Conservation (phyloP, 1,140 invertebrate genomes). For the Bombus polaris region DNA sequence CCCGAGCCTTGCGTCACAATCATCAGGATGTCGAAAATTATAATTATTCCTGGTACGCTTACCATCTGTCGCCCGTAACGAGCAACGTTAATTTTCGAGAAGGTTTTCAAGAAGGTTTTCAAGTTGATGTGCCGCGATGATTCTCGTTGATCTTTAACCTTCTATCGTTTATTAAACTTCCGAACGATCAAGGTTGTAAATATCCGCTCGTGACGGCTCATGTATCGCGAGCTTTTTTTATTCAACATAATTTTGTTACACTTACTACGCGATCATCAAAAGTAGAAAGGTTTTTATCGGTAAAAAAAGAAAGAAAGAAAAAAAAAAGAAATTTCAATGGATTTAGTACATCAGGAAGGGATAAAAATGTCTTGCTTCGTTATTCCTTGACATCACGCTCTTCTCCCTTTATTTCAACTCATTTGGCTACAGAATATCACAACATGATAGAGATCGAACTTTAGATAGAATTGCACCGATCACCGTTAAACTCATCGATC, state of each 20-base stretch:
- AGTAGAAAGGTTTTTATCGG: no score
- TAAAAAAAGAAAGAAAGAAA: no score
- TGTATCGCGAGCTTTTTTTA: no score
- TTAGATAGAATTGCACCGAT: conserved; percentile 75
- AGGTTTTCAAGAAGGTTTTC: background rate
- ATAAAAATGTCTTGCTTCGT: background rate
- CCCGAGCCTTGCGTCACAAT: background rate
- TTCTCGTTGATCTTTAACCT: background rate
- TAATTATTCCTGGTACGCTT: background rate
- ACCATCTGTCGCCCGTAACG: background rate
- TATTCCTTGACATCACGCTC: conserved; percentile 18
- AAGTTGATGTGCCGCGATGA: background rate
- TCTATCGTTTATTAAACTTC: background rate
- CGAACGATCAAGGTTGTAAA: background rate
- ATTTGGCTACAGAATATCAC: conserved; percentile 77
- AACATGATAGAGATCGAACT: conserved; percentile 80
- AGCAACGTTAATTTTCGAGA: background rate
- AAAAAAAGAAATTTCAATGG: no score
- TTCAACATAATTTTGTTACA: no score
- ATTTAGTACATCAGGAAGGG: no score
- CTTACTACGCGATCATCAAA: no score
- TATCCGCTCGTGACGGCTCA: background rate
- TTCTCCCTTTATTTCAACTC: conserved; percentile 65
- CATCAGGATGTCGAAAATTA: background rate
- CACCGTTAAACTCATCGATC: conserved; percentile 31